Evolutionary conservation across 2,888 invertebrate species (phyloP), one percentile per base, ranked within the genome.

Genomic region (Protonemura montana): DNA sequence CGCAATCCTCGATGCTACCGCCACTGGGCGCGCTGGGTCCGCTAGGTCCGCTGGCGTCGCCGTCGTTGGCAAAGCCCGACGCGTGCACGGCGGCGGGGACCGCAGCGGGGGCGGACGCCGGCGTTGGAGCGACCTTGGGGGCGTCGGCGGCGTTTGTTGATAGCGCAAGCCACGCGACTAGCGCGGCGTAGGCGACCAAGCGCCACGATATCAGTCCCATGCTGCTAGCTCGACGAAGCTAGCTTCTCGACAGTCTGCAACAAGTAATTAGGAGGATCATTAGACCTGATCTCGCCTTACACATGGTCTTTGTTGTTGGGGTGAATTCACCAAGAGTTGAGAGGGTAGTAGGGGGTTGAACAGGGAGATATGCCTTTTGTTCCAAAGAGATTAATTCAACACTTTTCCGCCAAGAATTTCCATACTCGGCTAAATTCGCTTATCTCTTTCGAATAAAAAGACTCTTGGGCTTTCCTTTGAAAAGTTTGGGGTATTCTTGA

Each of bases 1-100:
- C 97, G 91, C 97, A 97, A 91, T 97, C 96, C 90, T 96, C 96
- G 26, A 86, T 76, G 59, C 86, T 84, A 16, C 77, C 85, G 85
- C 26, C 86, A 59, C 86, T 92, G 28, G 90, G 82, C 30, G 80
- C 87, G 77, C 81, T 85, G 27, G 87, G 87, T 27, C 86, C 87
- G 87, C 80, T 85, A 82, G 81, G 87, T 82, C 87, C 85, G 27
- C 85, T 26, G 21, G 85, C 81, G 76, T 85, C 87, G 85, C 30
- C 76, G 85, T 86, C 87, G 41, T 86, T 76, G 29, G 86, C 84
- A 29, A 84, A 84, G 28, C 84, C 84, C 27, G 84, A 84, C 1
- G 84, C 42, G 76, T 91, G 89, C 25, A 89, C 90, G 85, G 90
- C 90, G 85, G 90, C 90, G 87, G 89, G 89, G 80, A 89, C 88